Evolutionary conservation across 2,113 vertebrate genomes (phyloP), one percentile per base, ranked within the genome.

Genomic region (Podarcis cretensis): DNA sequence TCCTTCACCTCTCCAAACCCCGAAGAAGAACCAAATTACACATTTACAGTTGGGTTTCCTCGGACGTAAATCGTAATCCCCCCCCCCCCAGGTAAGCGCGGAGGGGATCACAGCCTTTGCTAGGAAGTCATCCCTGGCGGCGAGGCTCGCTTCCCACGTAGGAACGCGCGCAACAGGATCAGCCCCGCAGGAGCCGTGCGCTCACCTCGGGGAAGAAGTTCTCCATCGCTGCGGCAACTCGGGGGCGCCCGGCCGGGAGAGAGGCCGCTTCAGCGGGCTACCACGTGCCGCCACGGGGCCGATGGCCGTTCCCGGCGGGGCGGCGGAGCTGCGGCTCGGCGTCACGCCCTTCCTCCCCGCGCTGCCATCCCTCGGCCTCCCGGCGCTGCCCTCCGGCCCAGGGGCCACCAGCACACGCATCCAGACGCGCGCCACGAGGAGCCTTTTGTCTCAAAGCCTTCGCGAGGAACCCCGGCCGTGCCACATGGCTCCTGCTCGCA

Each of bases 121-220:
- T 6, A 21, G 23, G 9, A 14, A 21, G 14, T 14, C 59, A n/a
- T 7, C 63, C 10, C 9, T 32, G 35, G 81, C 3, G 71, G 18
- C 71, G 30, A 16, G 3, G 6, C 25, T 66, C 0, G 2, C 48
- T 63, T n/a, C 23, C 35, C 63, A 32, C 3, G 20, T 1, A 23
- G 3, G 8, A 5, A 3, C 48, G 14, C 16, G 18, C 1, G 5
- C 8, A 71, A 27, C 8, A 30, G 74, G 84, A 65, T 32, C 30
- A 14, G 43, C 37, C 75, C 74, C 43, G 35, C 13, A 21, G 16
- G 3, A 76, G 12, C 81, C 76, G 27, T 63, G 30, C 73, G 90
- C 97, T 98, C 94, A 98, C 98, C 98, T 98, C 98, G 1, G 96
- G 95, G 92, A 98, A 98, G 97, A 98, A 98, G 91, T 97, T 97